These are phyloP conservation scores for Labrus mixtus DNA, from an alignment of 2,113 vertebrate genomes.

Conservation along the genomic window DNA sequence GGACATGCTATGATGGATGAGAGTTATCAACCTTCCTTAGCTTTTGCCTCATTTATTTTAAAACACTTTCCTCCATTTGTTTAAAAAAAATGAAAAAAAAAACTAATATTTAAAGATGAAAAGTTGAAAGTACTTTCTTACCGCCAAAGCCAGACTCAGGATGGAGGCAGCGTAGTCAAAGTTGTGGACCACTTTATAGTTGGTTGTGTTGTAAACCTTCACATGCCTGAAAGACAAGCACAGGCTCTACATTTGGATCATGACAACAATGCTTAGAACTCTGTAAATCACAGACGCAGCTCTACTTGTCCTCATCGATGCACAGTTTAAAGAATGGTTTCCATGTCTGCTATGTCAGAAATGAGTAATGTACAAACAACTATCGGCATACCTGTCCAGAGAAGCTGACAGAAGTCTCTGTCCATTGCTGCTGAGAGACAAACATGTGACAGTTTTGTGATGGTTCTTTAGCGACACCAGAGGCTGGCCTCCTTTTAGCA, in stretches of 20 bases:
- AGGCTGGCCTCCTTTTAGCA: conserved; percentile 94
- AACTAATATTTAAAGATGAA: background rate
- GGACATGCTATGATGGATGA: background rate
- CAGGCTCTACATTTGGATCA: background rate
- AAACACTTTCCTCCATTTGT: background rate
- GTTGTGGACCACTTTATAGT: conserved; percentile 96
- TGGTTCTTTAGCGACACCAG: conserved; percentile 96
- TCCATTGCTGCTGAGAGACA: conserved; percentile 92
- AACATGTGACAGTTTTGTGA: conserved; percentile 96
- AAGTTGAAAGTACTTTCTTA: conserved; percentile 79
- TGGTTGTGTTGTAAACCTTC: conserved; percentile 95
- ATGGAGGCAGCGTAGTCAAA: conserved; percentile 94
- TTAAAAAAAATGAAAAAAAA: background rate
- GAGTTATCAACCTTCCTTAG: background rate
- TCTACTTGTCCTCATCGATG: too few species aligned
- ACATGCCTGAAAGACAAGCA: conserved; percentile 88
- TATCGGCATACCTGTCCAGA: conserved; percentile 88
- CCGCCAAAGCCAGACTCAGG: conserved; percentile 92
- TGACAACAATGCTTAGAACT: background rate
- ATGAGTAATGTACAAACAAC: background rate
- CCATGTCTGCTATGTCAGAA: background rate
- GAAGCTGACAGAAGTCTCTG: conserved; percentile 94
- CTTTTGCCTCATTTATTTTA: background rate
- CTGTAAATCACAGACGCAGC: too few species aligned
- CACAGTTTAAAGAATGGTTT: background rate